Base-by-base conservation (phyloP, 2,797 vertebrate species). In the Bryconaethiops microstoma region DNA sequence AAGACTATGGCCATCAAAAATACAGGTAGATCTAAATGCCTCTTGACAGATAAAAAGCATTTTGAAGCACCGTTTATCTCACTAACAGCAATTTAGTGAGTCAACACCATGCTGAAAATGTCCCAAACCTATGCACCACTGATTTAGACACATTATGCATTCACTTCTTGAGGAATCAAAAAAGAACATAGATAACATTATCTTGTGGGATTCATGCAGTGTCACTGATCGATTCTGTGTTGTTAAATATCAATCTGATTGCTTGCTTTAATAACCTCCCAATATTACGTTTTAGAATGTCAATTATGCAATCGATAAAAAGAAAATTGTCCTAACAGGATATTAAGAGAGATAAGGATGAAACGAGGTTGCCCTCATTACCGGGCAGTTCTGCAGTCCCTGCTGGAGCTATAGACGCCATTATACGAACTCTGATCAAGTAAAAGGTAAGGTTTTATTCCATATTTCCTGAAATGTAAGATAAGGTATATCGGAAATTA, bases 221-320 rank as follows among this genome's bases (percentile, higher is more conserved):
- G 74, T 74, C 19, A 76, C 74, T 19, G 89, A 92, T 92, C 88
- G 88, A 92, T 92, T 76, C 62, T 63, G 23, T 60, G 45, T 73
- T 50, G 87, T 91, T 92, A 91, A 90, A 90, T 89, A 87, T 88
- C 85, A 87, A 74, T 86, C 85, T 81, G 75, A 76, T 85, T 87
- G 78, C 86, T 88, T 77, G 84, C 85, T 83, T 78, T 77, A 87
- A 82, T 85, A 84, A 82, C 74, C 85, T 86, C 60, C 77, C 80
- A 85, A 91, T 90, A 90, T 88, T 90, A 81, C 59, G 83, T 90
- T 92, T 90, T 88, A 86, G 89, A 91, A 78, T 91, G 86, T 91
- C 89, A 91, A 87, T 92, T 84, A 87, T 78, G 57, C 79, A 87
- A 90, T 92, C 91, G 85, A 91, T 91, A 87, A 84, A 79, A 76